These are phyloP conservation scores for Drosophila willistoni DNA, from an alignment of 1,140 invertebrate genomes.

Conservation along the genomic window DNA sequence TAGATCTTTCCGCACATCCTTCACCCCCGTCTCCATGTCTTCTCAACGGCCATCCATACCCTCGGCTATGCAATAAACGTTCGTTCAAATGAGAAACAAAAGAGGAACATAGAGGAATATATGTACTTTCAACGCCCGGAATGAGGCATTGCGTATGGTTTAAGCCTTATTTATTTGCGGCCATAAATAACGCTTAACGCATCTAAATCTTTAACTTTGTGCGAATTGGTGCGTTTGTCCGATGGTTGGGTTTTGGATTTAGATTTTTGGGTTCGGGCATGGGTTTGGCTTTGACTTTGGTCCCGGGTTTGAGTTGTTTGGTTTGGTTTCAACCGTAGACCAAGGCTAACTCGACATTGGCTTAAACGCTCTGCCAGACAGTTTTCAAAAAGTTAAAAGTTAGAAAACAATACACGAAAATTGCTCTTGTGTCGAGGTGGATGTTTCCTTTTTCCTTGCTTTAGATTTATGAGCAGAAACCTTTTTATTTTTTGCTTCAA, in stretches of 20 bases:
- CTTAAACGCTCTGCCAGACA: conserved; percentile 55
- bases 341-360: conserved; percentile 72
- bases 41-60: not conserved
- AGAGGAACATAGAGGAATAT: conserved; percentile 39
- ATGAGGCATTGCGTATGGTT: conserved; percentile 81
- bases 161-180: conserved; percentile 81
- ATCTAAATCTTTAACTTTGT: conserved; percentile 82
- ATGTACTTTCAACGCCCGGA: conserved; percentile 72
- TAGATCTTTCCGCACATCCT: conserved; percentile 15
- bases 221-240: conserved; percentile 57
- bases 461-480: conserved; percentile 21
- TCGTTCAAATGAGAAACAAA: conserved; percentile 1
- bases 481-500: conserved; percentile 18
- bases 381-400: conserved; percentile 68
- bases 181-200: conserved; percentile 82
- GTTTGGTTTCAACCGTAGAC: conserved; percentile 45
- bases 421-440: conserved; percentile 45
- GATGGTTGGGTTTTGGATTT: not conserved
- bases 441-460: conserved; percentile 14
- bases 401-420: conserved; percentile 68
- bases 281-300: conserved; percentile 38
- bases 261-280: conserved; percentile 30
- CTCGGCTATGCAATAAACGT: not conserved
- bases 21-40: not conserved
- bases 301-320: conserved; percentile 57